Evolutionary conservation across 1,140 invertebrate genomes (phyloP).

Genomic region (Radopholus similis): DNA sequence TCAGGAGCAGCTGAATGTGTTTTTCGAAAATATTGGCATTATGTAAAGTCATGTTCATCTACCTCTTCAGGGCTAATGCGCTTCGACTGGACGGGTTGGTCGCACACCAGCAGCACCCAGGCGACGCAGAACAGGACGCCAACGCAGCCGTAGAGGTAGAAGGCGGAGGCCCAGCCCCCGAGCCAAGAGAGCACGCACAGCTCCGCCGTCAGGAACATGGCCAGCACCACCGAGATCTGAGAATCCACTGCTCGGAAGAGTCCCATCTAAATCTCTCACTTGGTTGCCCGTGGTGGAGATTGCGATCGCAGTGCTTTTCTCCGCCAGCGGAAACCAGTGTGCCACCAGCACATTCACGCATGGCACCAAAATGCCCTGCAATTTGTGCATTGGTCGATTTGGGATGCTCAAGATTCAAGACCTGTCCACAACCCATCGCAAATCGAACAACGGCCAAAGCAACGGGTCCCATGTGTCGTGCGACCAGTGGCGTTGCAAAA

Average conservation of each 20-base stretch:
- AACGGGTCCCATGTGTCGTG: slow-evolving; percentile 28
- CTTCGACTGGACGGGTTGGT: slow-evolving; percentile 40
- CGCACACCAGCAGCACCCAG: slow-evolving; percentile 46
- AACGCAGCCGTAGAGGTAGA: slow-evolving; percentile 50
- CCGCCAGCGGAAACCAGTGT: slow-evolving; percentile 51
- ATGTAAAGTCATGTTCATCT: no score
- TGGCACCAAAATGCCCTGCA: slow-evolving; percentile 53
- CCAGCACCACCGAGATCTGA: slow-evolving; percentile 57
- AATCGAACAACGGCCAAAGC: slow-evolving; percentile 37
- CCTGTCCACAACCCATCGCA: slow-evolving; percentile 55
- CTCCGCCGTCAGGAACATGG: slow-evolving; percentile 57
- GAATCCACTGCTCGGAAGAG: slow-evolving; percentile 10
- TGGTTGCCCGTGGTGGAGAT: slow-evolving; percentile 59
- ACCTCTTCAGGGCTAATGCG: slow-evolving; percentile 34
- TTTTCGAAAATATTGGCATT: no score
- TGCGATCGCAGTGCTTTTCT: slow-evolving; percentile 53
- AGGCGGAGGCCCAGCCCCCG: slow-evolving; percentile 54
- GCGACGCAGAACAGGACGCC: slow-evolving; percentile 45
- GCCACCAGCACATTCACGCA: slow-evolving; percentile 57
- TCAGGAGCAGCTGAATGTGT: slow-evolving; percentile 42
- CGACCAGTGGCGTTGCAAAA: slow-evolving; percentile 48
- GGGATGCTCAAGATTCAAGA: slow-evolving; percentile 20
- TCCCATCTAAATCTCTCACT: slow-evolving; percentile 21
- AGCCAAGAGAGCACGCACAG: slow-evolving; percentile 51
- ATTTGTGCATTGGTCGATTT: not conserved